phyloP scores from a whole-genome alignment of 2,113 vertebrate species.

The Mobula birostris region DNA sequence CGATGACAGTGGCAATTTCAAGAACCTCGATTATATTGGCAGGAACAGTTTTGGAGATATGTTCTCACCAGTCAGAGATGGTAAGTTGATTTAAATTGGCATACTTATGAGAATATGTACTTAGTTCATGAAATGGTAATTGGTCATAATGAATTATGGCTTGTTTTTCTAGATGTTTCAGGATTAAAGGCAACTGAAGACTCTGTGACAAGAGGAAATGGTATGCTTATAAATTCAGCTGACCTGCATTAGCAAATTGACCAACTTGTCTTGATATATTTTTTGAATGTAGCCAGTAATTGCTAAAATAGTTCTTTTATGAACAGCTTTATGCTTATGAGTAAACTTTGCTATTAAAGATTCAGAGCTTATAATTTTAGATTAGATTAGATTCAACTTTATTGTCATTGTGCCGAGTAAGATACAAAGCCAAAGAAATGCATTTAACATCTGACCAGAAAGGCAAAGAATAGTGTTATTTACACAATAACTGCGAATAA shows the following conservation, averaged over 20 bases:
- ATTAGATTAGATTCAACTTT: no score
- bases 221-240: slow-evolving; percentile 47
- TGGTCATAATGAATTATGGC: slow-evolving; percentile 36
- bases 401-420: no score
- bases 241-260: neutral
- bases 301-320: neutral
- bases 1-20: slow-evolving; percentile 48
- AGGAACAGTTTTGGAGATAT: slow-evolving; percentile 79
- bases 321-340: neutral
- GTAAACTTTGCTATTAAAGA: neutral
- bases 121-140: neutral
- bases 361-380: neutral
- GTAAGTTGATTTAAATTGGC: slow-evolving; percentile 56
- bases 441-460: no score
- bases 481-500: no score
- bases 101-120: neutral
- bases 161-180: slow-evolving; percentile 57
- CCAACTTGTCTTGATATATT: neutral
- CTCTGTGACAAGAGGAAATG: slow-evolving; percentile 57
- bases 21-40: slow-evolving; percentile 57
- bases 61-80: slow-evolving; percentile 84
- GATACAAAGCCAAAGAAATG: no score
- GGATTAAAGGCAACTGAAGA: slow-evolving; percentile 55
- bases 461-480: no score
- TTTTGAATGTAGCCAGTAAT: neutral